Evolutionary conservation across 1,140 invertebrate genomes (phyloP), one percentile per base, ranked within the genome.

Genomic region (Drosophila truncata): DNA sequence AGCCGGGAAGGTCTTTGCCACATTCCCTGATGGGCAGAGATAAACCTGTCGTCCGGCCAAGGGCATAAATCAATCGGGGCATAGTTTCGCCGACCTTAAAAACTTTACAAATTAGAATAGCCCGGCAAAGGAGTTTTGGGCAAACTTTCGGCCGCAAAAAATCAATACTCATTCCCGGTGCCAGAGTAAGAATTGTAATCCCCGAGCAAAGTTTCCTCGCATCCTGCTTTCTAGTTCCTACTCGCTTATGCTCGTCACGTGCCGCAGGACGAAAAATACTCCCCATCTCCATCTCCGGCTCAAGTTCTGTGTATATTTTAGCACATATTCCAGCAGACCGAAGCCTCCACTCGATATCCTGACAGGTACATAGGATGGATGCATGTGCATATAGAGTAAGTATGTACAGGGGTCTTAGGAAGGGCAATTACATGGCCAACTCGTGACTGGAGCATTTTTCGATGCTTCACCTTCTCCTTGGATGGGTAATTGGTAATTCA

Each of bases 241-340:
- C 16, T 78, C 33, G 23, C 54, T 82, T 67, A 88, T 88, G 85
- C 85, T 52, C 61, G 52, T 88, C 85, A 88, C 85, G 85, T 88
- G 70, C 85, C 78, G 62, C 58, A 59, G 81, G 66, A 60, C 78
- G 62, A 84, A 84, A 77, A 79, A 74, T 78, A 78, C 71, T 69
- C 82, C 71, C 73, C 80, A 78, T 60, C 18, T 31, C 16, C 64
- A 23, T 6, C 52, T 66, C 67, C 54, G 72, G 71, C 71, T 41
- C 47, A 80, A 87, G 67, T 88, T 81, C 58, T 83, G 63, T 87
- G 84, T 80, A 83, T 72, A 70, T 80, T 81, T 75, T 81, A 84
- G 85, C 84, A 84, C 84, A 87, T 84, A 83, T 88, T 84, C 80
- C 37, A 10, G 50, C 27, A 66, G 59, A 57, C 52, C 52, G 35